phyloP scores from a whole-genome alignment of 2,797 vertebrate species.

The Botia kubotai region DNA sequence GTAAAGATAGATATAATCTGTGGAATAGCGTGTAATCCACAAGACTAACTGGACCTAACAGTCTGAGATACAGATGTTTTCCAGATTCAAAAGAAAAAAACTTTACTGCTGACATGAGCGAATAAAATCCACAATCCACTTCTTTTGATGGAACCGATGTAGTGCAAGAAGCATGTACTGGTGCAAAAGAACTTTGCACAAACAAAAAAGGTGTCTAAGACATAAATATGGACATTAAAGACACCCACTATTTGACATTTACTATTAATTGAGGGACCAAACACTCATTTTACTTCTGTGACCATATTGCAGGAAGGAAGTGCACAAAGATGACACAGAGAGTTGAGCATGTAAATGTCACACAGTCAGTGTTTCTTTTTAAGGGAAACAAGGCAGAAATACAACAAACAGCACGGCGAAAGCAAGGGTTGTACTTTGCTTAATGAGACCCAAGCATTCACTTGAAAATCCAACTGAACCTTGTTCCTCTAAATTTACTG shows the following conservation, averaged over 20 bases:
- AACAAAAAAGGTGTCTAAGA: no score
- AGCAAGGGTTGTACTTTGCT: conserved; percentile 37
- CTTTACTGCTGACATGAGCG: conserved; percentile 1
- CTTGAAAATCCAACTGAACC: conserved; percentile 72
- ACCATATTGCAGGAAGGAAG: conserved; percentile 49
- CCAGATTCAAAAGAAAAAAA: conserved; percentile 24
- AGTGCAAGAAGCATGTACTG: neutral
- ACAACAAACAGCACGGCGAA: conserved; percentile 20
- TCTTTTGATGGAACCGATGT: neutral
- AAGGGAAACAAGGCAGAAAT: conserved; percentile 21
- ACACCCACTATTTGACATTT: conserved; percentile 25
- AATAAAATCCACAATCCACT: neutral
- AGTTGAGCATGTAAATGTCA: conserved; percentile 44
- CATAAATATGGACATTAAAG: conserved; percentile 6
- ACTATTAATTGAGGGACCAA: conserved; percentile 16
- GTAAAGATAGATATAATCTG: conserved; percentile 30
- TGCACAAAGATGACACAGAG: conserved; percentile 38
- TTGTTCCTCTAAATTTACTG: conserved; percentile 75
- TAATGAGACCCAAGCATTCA: conserved; percentile 48
- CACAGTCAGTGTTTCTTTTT: conserved; percentile 25
- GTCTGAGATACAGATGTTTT: conserved; percentile 46
- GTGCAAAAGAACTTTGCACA: neutral
- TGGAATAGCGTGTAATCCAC: conserved; percentile 33
- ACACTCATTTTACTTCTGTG: conserved; percentile 26
- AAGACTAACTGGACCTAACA: conserved; percentile 33